Evolutionary conservation across 2,113 vertebrate genomes (phyloP).

Genomic region (Progne subis): DNA sequence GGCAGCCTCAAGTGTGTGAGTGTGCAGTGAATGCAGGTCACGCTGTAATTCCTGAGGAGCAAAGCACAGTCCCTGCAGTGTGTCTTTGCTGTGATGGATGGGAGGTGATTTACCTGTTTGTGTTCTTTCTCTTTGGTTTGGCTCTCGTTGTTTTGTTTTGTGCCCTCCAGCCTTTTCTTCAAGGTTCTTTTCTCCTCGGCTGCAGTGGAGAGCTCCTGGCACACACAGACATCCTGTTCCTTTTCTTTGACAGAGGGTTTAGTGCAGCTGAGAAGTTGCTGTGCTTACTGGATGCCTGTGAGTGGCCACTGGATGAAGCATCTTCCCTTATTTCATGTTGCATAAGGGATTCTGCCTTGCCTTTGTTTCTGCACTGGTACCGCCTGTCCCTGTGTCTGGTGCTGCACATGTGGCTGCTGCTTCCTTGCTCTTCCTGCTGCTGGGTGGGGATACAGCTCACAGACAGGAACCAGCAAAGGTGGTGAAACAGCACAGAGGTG

Average conservation of each 20-base stretch:
- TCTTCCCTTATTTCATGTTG: not conserved
- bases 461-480: not conserved
- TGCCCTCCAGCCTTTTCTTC: not conserved
- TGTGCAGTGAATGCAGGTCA: not conserved
- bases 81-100: not conserved
- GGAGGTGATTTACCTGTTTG: not conserved
- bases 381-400: not conserved
- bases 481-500: not conserved
- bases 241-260: not conserved
- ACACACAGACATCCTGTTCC: rapidly evolving
- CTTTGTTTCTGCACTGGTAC: not conserved
- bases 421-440: not conserved
- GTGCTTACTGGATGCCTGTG: not conserved
- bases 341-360: not conserved
- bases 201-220: not conserved
- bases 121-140: not conserved
- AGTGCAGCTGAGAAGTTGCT: not conserved
- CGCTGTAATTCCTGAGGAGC: not conserved
- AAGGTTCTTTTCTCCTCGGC: not conserved
- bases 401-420: not conserved
- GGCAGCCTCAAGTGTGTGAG: not conserved
- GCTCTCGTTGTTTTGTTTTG: not conserved
- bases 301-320: not conserved
- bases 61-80: not conserved
- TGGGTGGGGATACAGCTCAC: not conserved